These are phyloP conservation scores for Chrysopilus asiliformis DNA, from an alignment of 2,888 invertebrate genomes.

Conservation along the genomic window DNA sequence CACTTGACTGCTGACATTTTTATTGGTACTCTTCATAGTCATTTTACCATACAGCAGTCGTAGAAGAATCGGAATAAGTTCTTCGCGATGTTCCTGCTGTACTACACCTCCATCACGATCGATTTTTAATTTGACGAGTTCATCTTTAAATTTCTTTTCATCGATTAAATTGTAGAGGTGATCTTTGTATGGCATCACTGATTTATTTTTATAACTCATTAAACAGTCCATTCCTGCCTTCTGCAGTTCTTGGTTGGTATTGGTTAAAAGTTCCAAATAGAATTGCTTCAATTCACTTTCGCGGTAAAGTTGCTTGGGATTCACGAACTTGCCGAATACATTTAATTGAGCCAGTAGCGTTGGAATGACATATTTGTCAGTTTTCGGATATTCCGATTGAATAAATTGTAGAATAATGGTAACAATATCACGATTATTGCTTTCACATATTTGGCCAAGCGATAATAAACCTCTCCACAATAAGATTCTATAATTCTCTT, in stretches of 20 bases:
- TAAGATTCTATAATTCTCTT: constrained; percentile 59
- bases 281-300: constrained; percentile 60
- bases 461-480: constrained; percentile 67
- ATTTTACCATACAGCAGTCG: constrained; percentile 80
- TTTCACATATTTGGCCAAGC: constrained; percentile 63
- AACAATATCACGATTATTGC: constrained; percentile 66
- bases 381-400: constrained; percentile 45
- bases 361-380: constrained; percentile 10
- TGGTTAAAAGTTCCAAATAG: constrained; percentile 67
- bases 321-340: constrained; percentile 64
- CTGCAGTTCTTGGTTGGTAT: constrained; percentile 67
- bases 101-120: constrained; percentile 56
- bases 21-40: constrained; percentile 60
- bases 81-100: constrained; percentile 57
- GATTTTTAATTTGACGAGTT: constrained; percentile 67
- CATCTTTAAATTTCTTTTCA: constrained; percentile 77
- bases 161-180: constrained; percentile 69
- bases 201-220: constrained; percentile 70
- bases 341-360: constrained; percentile 52
- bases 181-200: constrained; percentile 63
- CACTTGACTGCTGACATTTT: constrained; percentile 53
- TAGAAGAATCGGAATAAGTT: constrained; percentile 61
- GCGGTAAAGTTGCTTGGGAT: constrained; percentile 64
- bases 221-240: constrained; percentile 77
- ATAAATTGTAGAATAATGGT: constrained; percentile 66